Evolutionary conservation across 2,888 invertebrate species (phyloP), one percentile per base, ranked within the genome.

Genomic region (Spatulosminthurus flaviceps): DNA sequence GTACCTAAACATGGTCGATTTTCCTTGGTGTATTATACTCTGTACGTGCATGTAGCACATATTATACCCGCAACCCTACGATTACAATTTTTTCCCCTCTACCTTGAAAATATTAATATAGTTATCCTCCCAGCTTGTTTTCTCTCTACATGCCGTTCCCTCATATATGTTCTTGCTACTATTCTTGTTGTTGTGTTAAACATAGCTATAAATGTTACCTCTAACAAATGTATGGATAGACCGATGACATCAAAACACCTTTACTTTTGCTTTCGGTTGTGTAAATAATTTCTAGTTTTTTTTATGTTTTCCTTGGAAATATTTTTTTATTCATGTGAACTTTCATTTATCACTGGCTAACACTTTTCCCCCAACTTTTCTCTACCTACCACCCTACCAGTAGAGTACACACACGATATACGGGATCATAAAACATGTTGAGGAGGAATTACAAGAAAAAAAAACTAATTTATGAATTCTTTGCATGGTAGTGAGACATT

Each of bases 391-490:
- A 34, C 9, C 4, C 34, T 34, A 34, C 34, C 9, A 34, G 34
- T 34, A 34, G 4, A 34, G 34, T 34, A 9, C 34, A 34, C 34
- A 9, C 9, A 34, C 34, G 4, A 34, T 34, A 7, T 34, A 34
- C 9, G 34, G 34, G 9, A 34, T 34, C 51, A n/a, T 51, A 51
- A n/a, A 51, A 51, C n/a, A 51, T 51, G 16, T 16, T 51, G 16
- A 9, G 51, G 51, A 51, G n/a, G 16, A 51, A 51, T 51, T 51
- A 51, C n/a, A 13, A 19, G 5, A 73, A 73, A 60, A 73, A 73
- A 60, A 43, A 72, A 75, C 74, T 75, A 75, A 75, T 75, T 75
- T 75, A 75, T 75, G 41, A 29, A 75, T 60, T 64, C 41, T 13
- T 75, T 41, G 75, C 75, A 64, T 75, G 75, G 41, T 29, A 64